Evolutionary conservation across 2,113 vertebrate species (phyloP).

Genomic region (Brachirus orientalis): DNA sequence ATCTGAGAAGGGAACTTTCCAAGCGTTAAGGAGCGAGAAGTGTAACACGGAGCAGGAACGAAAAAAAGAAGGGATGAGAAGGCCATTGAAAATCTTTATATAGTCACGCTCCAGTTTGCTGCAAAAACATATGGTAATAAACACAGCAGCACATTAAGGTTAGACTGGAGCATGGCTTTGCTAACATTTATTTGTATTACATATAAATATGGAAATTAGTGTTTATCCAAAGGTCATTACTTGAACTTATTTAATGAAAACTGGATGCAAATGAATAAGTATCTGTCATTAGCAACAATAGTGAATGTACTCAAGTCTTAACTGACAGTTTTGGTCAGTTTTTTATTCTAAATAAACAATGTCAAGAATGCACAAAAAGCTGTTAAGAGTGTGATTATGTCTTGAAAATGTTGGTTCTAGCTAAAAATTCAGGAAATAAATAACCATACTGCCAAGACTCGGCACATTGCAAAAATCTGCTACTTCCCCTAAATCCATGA

Average conservation of each 20-base stretch:
- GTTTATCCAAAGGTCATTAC: neutral
- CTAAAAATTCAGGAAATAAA: neutral
- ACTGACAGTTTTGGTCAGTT: too few species aligned
- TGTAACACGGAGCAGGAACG: constrained; percentile 11
- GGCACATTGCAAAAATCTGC: neutral
- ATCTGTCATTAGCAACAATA: neutral
- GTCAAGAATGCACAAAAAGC: constrained; percentile 16
- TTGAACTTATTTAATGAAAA: constrained; percentile 1
- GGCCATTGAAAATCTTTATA: neutral
- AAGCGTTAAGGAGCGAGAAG: constrained; percentile 53
- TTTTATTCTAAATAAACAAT: too few species aligned
- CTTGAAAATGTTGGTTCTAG: neutral
- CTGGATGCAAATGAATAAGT: neutral
- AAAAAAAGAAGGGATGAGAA: too few species aligned
- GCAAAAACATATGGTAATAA: neutral
- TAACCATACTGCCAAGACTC: neutral
- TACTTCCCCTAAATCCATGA: neutral
- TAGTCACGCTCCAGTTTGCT: neutral
- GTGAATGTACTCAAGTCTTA: neutral
- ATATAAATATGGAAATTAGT: neutral
- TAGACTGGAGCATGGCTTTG: too few species aligned
- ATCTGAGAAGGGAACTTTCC: constrained; percentile 72
- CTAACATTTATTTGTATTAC: constrained; percentile 6
- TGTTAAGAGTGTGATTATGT: neutral
- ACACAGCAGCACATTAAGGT: too few species aligned